Evolutionary conservation across 2,113 vertebrate genomes (phyloP).

Genomic region (Boulengeromyrus knoepffleri): DNA sequence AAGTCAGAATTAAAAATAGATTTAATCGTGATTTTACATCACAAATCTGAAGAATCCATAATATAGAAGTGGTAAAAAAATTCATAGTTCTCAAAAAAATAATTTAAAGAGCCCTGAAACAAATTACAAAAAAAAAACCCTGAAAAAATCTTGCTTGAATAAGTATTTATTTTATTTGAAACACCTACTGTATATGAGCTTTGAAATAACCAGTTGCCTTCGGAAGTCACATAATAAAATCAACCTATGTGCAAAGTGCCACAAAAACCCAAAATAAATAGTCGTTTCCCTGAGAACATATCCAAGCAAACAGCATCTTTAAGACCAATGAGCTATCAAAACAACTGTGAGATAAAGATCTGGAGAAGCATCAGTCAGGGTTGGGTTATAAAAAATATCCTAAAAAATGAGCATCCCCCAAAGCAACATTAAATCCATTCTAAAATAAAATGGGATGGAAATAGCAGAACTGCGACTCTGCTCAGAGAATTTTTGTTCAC

Average conservation of each 20-base stretch:
- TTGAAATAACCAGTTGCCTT: background rate
- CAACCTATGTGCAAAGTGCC: background rate
- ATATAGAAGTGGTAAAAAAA: background rate
- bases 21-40: background rate
- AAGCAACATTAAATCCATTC: background rate
- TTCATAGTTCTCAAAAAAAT: background rate
- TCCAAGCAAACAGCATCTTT: background rate
- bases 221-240: background rate
- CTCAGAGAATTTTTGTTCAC: background rate
- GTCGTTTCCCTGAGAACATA: background rate
- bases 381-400: background rate
- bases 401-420: background rate
- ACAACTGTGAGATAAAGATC: background rate
- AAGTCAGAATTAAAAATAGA: background rate
- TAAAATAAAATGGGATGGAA: background rate
- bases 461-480: background rate
- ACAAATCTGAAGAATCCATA: background rate
- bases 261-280: background rate
- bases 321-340: background rate
- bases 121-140: too few species aligned
- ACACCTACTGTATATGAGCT: background rate
- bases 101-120: background rate
- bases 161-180: background rate
- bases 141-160: background rate
- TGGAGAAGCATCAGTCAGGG: background rate